Percentiles rank a stretch among this genome's conserved stretches.
Evolutionary conservation across 2,888 invertebrate species (phyloP).

Genomic region (Tineola bisselliella): DNA sequence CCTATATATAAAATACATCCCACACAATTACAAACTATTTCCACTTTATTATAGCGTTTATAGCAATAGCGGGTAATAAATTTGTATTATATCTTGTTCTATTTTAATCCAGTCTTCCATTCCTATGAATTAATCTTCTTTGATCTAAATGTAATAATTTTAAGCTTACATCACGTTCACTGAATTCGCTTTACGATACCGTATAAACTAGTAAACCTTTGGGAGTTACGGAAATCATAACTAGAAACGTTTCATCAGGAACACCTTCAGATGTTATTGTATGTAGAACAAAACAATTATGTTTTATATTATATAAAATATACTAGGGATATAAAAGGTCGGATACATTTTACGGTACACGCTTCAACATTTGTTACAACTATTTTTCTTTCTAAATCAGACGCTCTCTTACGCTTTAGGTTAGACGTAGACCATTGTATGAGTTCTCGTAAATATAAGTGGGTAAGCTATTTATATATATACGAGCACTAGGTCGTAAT

Average conservation of each 20-base stretch:
- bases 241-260: neutral
- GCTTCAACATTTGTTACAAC: neutral
- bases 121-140: neutral
- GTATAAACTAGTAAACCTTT: neutral
- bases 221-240: neutral
- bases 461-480: neutral
- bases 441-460: neutral
- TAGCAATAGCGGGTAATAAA: neutral
- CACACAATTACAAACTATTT: neutral
- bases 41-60: neutral
- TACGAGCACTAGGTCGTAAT: no score
- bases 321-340: neutral
- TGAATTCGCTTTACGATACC: neutral
- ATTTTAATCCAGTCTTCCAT: neutral
- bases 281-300: neutral
- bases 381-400: constrained; percentile 9
- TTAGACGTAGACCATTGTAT: neutral
- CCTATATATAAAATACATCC: no score
- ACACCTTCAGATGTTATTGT: neutral
- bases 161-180: constrained; percentile 1
- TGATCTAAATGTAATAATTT: constrained; percentile 8
- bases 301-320: neutral
- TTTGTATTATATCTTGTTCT: neutral
- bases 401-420: neutral
- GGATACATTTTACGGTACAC: constrained; percentile 7